Conservation (phyloP, 2,888 invertebrate species). For the Pyrrhosoma nymphula region DNA sequence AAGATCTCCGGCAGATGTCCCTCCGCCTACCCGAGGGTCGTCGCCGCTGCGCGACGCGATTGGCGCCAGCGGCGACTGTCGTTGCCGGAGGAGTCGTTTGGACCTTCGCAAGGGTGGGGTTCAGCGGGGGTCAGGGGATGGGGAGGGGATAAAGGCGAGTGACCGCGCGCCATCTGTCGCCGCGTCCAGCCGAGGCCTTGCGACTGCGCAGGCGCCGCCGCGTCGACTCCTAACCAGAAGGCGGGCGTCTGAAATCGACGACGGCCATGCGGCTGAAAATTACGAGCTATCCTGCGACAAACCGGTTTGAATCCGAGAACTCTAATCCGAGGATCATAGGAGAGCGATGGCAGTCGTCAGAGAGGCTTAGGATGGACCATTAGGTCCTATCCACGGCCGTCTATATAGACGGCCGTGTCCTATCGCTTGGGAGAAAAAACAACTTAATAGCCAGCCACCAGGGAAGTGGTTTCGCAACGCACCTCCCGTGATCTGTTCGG, state of each 20-base stretch:
- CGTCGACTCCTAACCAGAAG: neutral
- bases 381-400: no score
- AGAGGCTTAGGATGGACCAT: neutral
- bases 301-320: neutral
- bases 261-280: neutral
- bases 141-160: neutral
- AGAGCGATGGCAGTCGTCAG: neutral
- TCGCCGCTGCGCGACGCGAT: neutral
- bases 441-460: no score
- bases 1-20: neutral
- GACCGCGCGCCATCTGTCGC: neutral
- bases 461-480: no score
- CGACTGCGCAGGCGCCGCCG: neutral
- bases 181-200: neutral
- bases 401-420: no score
- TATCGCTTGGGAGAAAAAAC: neutral
- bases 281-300: neutral
- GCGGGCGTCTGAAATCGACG: neutral
- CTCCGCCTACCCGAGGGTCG: neutral
- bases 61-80: neutral
- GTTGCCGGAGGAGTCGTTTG: neutral
- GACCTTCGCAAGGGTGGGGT: no score
- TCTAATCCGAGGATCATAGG: neutral
- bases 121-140: no score
- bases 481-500: no score